phyloP scores from a whole-genome alignment of 2,797 vertebrate genomes.

The Dendrocincla tyrannina region DNA sequence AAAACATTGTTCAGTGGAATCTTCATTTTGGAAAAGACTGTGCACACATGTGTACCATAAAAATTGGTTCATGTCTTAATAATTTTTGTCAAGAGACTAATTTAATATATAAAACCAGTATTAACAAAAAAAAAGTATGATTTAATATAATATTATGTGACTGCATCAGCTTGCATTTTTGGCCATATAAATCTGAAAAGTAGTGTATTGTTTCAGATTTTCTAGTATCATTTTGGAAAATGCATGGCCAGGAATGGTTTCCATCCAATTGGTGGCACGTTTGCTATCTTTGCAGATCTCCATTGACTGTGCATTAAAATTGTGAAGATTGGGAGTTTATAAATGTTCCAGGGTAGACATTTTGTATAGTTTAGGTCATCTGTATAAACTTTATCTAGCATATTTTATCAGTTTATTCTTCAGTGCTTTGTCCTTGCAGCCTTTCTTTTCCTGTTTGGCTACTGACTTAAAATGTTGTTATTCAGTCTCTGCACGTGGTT shows the following conservation, averaged over 20 bases:
- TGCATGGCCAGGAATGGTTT: accelerated
- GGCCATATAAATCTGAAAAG: background rate
- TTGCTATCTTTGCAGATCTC: background rate
- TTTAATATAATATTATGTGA: background rate
- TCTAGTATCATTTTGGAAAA: background rate
- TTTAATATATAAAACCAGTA: background rate
- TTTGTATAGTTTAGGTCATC: background rate
- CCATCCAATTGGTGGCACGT: background rate
- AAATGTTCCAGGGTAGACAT: background rate
- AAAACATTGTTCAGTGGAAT: background rate
- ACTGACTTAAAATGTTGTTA: background rate
- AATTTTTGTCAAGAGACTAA: background rate
- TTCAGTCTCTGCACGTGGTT: background rate
- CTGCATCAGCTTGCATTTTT: background rate
- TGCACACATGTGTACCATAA: background rate
- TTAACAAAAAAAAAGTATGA: background rate
- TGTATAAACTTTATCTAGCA: background rate
- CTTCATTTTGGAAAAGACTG: background rate
- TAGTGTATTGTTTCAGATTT: background rate
- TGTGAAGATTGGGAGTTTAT: background rate
- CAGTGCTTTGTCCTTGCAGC: background rate
- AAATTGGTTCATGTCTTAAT: background rate
- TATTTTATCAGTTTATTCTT: background rate
- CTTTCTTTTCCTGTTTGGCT: background rate
- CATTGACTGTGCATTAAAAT: background rate